A percentile compares a stretch with the other conserved stretches of the same genome.
Conservation (phyloP, 2,888 invertebrate species). For the Frankliniella intonsa region DNA sequence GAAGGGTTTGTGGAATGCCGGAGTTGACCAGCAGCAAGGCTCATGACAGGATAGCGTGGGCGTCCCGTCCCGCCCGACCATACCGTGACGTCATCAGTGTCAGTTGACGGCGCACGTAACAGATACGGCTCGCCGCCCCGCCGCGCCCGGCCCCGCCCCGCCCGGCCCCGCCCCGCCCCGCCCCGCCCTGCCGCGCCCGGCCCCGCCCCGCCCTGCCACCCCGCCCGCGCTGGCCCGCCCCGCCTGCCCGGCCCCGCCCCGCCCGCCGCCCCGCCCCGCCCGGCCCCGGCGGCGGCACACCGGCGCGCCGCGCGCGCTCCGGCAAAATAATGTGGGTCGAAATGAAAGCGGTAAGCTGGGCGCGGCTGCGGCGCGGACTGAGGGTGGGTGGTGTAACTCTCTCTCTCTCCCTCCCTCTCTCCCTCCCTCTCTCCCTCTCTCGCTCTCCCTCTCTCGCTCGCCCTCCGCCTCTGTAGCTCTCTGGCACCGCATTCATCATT, state of each 20-base stretch:
- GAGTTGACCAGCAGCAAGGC: too few relatives aligned
- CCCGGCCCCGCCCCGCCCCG: background rate
- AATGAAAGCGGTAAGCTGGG: conserved; percentile 10
- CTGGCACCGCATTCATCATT: too few relatives aligned
- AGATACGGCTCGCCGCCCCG: background rate
- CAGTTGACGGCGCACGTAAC: background rate
- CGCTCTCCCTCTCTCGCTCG: background rate
- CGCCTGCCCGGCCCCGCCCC: too few relatives aligned
- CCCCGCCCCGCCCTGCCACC: too few relatives aligned
- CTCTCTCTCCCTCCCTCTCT: background rate
- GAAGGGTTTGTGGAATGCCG: too few relatives aligned
- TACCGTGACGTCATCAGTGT: background rate
- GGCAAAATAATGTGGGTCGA: background rate
- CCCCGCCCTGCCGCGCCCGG: too few relatives aligned
- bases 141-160: background rate
- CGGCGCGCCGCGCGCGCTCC: background rate
- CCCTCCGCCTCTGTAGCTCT: background rate
- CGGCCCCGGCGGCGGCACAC: background rate
- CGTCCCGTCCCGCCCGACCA: too few relatives aligned
- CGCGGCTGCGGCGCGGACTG: background rate
- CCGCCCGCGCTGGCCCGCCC: background rate
- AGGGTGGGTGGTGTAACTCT: background rate
- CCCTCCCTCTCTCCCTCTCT: background rate
- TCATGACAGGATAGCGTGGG: too few relatives aligned
- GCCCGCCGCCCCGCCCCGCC: background rate